Evolutionary conservation across 2,888 invertebrate species (phyloP), one percentile per base, ranked within the genome.

Genomic region (Axea sp.): DNA sequence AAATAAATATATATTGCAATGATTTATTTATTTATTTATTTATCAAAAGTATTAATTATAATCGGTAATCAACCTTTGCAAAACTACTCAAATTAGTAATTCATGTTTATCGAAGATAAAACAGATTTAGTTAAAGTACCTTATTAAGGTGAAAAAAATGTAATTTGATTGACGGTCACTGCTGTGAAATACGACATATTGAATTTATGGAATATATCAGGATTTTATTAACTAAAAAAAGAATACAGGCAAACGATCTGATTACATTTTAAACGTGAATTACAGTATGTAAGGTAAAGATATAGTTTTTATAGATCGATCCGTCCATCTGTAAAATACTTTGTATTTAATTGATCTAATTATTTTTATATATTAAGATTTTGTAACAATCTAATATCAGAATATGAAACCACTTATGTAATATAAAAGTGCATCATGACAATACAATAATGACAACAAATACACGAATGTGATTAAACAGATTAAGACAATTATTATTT

Each of bases 141-240:
- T n/a, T n/a, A n/a, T n/a, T n/a, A n/a, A n/a, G 11, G 35, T 1
- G 35, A 14, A 24, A 60, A 60, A 49, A 37, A 6, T 22, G 15
- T 26, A n/a, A n/a, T 39, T 60, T 60, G 60, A 60, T 60, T 60
- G 28, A 33, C 43, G 33, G 35, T 15, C 26, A 12, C 31, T 33
- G 26, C 33, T 45, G 45, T 12, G 19, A 19, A 28, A 37, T 47
- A 6, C 30, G 45, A 45, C 47, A 60, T n/a, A 3, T 12, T 28
- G n/a, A 26, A 35, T 37, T 26, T 37, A 28, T 26, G 28, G 4
- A 37, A 45, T 15, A 15, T 28, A 47, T 39, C 62, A 41, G 49
- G 49, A 41, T 49, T 49, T 62, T 49, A 62, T 39, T 49, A 41
- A 49, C 39, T 41, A 28, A 49, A 62, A 62, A 62, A 62, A 49